Base-by-base conservation (phyloP, 2,888 invertebrate genomes). In the Tribolium freemani region DNA sequence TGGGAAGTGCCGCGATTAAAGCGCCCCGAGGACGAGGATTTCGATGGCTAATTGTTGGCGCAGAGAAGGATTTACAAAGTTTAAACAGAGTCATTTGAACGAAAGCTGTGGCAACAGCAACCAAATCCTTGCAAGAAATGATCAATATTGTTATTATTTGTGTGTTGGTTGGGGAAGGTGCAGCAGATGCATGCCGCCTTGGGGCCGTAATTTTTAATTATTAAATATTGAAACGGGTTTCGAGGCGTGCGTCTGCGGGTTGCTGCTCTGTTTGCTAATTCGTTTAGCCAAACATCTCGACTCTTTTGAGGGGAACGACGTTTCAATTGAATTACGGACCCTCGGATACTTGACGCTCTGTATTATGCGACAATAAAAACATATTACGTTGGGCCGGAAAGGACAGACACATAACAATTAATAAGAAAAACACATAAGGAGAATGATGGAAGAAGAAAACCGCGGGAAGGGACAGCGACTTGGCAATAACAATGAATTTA, bases 261-360 rank as follows among this genome's bases (percentile, higher is more conserved):
- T 69, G 64, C 69, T 72, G 68, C 77, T 72, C 78, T 79, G 78
- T 80, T 81, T 82, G 80, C 79, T 82, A 83, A 82, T 82, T 83
- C 83, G 80, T 81, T 82, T 83, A 83, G 79, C 80, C 81, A 82
- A 83, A 82, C 83, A 82, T 81, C 77, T 53, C 71, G 68, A 72
- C 68, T 51, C 63, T 69, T 71, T 73, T 73, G 69, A 71, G 73
- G 76, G 76, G 77, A 75, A 71, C 76, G 72, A 66, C 56, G 72
- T 61, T 79, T 86, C 83, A 81, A 80, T 80, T 79, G 78, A 81
- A 80, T 81, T 80, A 80, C 61, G 74, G 61, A 74, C 78, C 79
- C 76, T 73, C 73, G 53, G 38, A 60, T 69, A 72, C 74, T 72
- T 73, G 77, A 69, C 66, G 61, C 71, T 73, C 73, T 77, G 75